Base-by-base conservation (phyloP, 2,888 invertebrate genomes). In the Spisula subtruncata region DNA sequence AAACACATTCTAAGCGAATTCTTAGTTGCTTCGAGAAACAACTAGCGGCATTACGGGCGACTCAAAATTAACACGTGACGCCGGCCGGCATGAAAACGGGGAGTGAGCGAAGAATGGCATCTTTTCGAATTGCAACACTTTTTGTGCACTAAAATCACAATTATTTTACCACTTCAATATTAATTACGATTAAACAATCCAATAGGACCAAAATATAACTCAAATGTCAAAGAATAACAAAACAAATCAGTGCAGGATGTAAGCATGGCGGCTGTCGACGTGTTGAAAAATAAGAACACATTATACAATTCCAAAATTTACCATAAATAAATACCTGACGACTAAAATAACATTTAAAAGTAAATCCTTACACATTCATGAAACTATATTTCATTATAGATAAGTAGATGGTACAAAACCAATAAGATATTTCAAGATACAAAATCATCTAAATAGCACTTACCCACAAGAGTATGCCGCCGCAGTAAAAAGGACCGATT, bases 401-500 rank as follows among this genome's bases (percentile, higher is more conserved):
- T 14, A 8, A 51, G 5, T 32, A 6, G 88, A 88, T 85, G 81
- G 4, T 20, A 20, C 1, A 51, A 56, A 84, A 20, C 46, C 16
- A 18, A 12, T 14, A 8, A 71, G 85, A 87, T 90, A 54, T 87
- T 80, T 18, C 18, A 35, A 85, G 90, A 92, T 92, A 54, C 60
- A 85, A 81, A 46, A n/a, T 29, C n/a, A 75, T 25, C 82, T 66
- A 75, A 75, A n/a, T 29, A 41, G 41, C 35, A 18, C 88, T 56
- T 82, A 91, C 91, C 89, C 90, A 82, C 85, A 60, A 54, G 54
- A 41, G 14, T 71, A 87, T 90, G 91, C 89, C 90, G 92, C 93
- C 93, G 92, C 91, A 90, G 92, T 93, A 92, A 93, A 94, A 95
- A 94, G 94, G 95, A 94, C 88, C 83, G 94, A 92, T 60, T 48